These are phyloP conservation scores for Oxytorus armatus DNA, from an alignment of 2,888 invertebrate species.

Conservation along the genomic window DNA sequence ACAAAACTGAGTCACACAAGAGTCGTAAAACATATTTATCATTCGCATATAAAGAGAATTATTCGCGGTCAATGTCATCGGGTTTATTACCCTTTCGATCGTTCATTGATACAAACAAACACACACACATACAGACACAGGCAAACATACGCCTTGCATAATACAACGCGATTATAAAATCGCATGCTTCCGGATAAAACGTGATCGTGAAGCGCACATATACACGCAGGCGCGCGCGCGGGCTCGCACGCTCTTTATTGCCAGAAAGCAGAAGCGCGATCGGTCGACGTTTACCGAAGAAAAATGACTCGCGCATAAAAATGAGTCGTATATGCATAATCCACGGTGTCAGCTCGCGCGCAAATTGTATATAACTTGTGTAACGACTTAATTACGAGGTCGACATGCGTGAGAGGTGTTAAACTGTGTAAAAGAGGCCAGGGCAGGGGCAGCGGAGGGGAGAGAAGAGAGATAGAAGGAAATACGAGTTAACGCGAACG, in stretches of 20 bases:
- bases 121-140: not conserved
- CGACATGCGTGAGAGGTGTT: slow-evolving; percentile 71
- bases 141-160: slow-evolving; percentile 38
- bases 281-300: slow-evolving; percentile 68
- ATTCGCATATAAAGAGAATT: slow-evolving; percentile 31
- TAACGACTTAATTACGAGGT: slow-evolving; percentile 79
- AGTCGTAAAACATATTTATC: slow-evolving; percentile 54
- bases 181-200: slow-evolving; percentile 42
- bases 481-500: slow-evolving; percentile 1
- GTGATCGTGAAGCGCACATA: slow-evolving; percentile 22
- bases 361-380: slow-evolving; percentile 69
- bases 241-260: not conserved
- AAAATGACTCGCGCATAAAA: slow-evolving; percentile 68
- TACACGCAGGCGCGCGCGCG: not conserved
- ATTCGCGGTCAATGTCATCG: slow-evolving; percentile 50
- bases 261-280: slow-evolving; percentile 39
- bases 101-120: slow-evolving; percentile 43
- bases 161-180: slow-evolving; percentile 41
- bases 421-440: slow-evolving; percentile 63
- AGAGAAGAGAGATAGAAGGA: slow-evolving; percentile 26
- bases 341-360: slow-evolving; percentile 43
- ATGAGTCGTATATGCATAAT: slow-evolving; percentile 5
- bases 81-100: slow-evolving; percentile 42
- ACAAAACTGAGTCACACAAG: slow-evolving; percentile 42
- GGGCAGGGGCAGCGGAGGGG: slow-evolving; percentile 23